Base-by-base conservation (phyloP, 2,888 invertebrate species). In the Drosophila merina region DNA sequence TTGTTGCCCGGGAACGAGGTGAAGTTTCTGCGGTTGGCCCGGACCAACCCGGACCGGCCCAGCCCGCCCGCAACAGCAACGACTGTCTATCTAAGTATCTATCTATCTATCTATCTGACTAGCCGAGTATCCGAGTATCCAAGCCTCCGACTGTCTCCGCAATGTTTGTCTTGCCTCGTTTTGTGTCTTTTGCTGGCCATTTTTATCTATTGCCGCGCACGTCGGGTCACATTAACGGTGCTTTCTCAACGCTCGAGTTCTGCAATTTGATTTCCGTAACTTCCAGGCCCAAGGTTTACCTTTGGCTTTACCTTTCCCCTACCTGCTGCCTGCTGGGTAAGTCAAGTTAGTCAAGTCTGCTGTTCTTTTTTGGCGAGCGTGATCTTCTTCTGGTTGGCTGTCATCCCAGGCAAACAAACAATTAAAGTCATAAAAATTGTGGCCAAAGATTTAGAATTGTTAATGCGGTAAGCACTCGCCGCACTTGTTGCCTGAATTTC, bases 181-280 rank as follows among this genome's bases (percentile, higher is more conserved):
- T 59, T 59, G 56, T 57, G 64, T 67, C 60, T 66, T 51, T 63
- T 44, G 57, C 52, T 68, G 72, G 79, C 49, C 79, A 84, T 75
- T 79, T 79, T 73, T 79, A 77, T 82, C 81, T 82, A 76, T 79
- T 71, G 77, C 86, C 75, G 69, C 68, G 63, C 85, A 81, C 76
- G 72, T 87, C 75, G 76, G 88, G 80, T 83, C 84, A 88, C 86
- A 86, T 86, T 84, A 84, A 84, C 84, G 84, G 84, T 86, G 76
- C 84, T 86, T 84, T 84, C 83, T 82, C 68, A 74, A 75, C 76
- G 81, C 85, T 81, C 86, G 81, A 84, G 77, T 79, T 86, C 59
- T 77, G 69, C 84, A 72, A 86, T 84, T 84, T 86, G 88, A 88
- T 86, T 88, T 77, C 62, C 67, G 55, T 77, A 59, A 45, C 64